Evolutionary conservation across 2,888 invertebrate genomes (phyloP).

Genomic region (Omphaloscelis lunosa): DNA sequence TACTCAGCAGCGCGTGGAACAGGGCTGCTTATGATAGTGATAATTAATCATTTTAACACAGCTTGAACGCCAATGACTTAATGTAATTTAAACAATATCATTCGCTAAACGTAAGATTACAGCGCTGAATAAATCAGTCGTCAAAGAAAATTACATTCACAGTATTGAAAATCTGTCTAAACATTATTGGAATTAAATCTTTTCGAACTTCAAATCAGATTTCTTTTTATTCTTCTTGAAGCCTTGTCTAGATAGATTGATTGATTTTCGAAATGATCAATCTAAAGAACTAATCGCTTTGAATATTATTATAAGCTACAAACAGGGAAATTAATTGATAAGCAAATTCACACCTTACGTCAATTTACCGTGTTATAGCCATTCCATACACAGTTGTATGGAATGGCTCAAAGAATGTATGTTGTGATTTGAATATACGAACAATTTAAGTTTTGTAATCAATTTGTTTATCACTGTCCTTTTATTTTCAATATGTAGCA

Average conservation of each 20-base stretch:
- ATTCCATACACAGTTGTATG: too few species aligned
- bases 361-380: too few species aligned
- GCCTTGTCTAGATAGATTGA: slow-evolving; percentile 14
- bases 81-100: background rate
- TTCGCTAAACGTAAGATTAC: slow-evolving; percentile 2
- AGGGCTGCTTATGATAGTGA: background rate
- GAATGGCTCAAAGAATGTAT: background rate
- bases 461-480: too few species aligned
- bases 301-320: background rate
- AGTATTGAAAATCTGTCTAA: background rate
- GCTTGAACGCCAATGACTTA: background rate
- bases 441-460: too few species aligned
- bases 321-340: too few species aligned
- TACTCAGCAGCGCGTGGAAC: background rate
- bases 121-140: slow-evolving; percentile 12
- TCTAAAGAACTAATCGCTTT: background rate
- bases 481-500: background rate
- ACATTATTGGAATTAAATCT: slow-evolving; percentile 19
- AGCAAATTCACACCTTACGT: background rate
- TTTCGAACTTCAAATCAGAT: slow-evolving; percentile 3
- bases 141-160: slow-evolving; percentile 27
- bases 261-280: slow-evolving; percentile 15
- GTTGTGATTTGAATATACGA: background rate
- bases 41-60: background rate
- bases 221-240: too few species aligned